Percentiles rank a stretch among this genome's conserved stretches.
Evolutionary conservation across 2,797 vertebrate species (phyloP).

Genomic region (Anolis apletophallus): DNA sequence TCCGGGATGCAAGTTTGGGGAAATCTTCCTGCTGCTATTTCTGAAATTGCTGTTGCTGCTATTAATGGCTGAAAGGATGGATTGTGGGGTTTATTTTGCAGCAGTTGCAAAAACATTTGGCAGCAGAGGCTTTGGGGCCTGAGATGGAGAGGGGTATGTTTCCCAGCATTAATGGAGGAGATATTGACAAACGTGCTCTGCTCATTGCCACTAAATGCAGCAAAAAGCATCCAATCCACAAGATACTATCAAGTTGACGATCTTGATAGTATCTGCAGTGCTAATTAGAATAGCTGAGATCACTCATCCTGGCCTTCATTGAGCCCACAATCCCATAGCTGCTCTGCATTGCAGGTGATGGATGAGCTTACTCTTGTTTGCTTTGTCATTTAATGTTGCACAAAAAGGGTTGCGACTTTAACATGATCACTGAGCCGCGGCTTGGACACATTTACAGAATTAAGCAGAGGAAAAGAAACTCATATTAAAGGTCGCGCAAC

Average conservation of each 20-base stretch:
- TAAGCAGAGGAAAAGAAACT: neutral
- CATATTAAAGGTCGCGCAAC: neutral
- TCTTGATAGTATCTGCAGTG: neutral
- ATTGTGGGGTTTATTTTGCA: neutral
- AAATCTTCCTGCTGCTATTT: too few species aligned
- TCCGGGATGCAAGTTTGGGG: too few species aligned
- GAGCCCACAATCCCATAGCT: neutral
- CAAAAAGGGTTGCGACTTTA: conserved; percentile 23
- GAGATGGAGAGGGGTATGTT: too few species aligned
- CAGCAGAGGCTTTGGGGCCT: too few species aligned
- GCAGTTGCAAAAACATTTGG: neutral
- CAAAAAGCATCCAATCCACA: conserved; percentile 6
- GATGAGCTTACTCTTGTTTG: conserved; percentile 23
- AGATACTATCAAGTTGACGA: conserved; percentile 8
- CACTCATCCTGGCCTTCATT: neutral
- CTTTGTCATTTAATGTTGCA: conserved; percentile 19
- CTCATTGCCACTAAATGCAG: conserved; percentile 21
- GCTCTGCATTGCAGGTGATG: conserved; percentile 33
- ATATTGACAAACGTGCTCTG: neutral
- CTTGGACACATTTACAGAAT: conserved; percentile 18
- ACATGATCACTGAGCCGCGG: conserved; percentile 14
- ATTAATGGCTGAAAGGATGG: neutral
- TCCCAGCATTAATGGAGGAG: neutral
- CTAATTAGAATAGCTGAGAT: neutral
- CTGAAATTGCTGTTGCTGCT: too few species aligned